Conservation (phyloP, 1,140 invertebrate species). For the Venturia canescens region DNA sequence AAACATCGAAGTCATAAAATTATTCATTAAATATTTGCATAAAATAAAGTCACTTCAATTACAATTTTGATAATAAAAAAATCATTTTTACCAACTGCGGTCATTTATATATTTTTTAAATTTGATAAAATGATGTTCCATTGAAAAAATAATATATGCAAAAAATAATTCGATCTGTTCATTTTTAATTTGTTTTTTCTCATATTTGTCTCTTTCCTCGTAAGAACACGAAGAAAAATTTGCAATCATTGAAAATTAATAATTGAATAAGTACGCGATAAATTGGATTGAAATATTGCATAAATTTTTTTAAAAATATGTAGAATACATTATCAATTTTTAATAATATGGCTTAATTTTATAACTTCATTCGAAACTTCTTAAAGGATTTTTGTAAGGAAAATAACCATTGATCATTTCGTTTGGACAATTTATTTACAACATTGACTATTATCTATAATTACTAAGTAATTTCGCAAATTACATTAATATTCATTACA, state of each 20-base stretch:
- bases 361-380: background rate
- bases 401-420: background rate
- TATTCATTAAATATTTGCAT: background rate
- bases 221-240: no score
- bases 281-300: background rate
- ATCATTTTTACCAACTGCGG: background rate
- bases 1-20: background rate
- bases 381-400: conserved; percentile 2
- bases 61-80: background rate
- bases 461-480: background rate
- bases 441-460: background rate
- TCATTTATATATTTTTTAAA: conserved; percentile 6
- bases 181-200: no score
- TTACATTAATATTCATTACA: background rate
- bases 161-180: background rate
- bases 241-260: no score
- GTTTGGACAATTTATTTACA: conserved; percentile 1
- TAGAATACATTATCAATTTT: background rate
- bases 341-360: conserved; percentile 9
- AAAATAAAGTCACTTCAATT: conserved; percentile 5
- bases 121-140: background rate
- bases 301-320: background rate
- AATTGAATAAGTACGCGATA: no score
- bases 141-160: background rate
- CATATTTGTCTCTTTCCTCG: background rate